phyloP scores from a whole-genome alignment of 2,113 vertebrate species.

The Mungos mungo region DNA sequence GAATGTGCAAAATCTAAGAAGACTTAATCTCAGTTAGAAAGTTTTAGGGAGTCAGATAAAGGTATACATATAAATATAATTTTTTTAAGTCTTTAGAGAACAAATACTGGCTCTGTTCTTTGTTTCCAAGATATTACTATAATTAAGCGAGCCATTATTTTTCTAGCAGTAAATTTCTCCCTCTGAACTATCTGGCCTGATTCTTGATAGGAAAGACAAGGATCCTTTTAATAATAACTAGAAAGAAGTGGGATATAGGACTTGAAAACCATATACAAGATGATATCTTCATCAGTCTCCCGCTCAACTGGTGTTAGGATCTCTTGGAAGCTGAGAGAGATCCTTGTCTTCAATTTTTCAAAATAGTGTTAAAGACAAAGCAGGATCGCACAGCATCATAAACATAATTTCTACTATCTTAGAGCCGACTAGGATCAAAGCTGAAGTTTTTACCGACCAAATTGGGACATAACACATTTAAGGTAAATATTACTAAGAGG shows the following conservation, averaged over 20 bases:
- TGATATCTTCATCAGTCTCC: neutral
- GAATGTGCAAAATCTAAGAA: constrained; percentile 3
- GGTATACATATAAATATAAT: neutral
- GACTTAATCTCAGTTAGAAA: neutral
- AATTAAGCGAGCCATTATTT: neutral
- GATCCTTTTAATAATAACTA: neutral
- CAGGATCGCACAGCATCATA: neutral
- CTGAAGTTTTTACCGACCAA: neutral
- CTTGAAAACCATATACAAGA: neutral
- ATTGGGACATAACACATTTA: neutral
- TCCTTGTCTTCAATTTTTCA: neutral
- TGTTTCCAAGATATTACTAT: neutral
- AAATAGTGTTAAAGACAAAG: neutral
- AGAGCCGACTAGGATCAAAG: neutral
- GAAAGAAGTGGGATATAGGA: neutral
- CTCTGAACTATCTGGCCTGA: neutral
- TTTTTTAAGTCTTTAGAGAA: neutral
- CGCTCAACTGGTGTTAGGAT: neutral
- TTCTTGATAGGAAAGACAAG: neutral
- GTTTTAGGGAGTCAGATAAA: neutral
- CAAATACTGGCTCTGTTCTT: neutral
- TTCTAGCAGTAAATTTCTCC: neutral
- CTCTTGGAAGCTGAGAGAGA: neutral
- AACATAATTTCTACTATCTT: neutral
- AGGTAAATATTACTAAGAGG: neutral